Conservation (phyloP, 2,888 invertebrate species). For the Frankliniella fusca region DNA sequence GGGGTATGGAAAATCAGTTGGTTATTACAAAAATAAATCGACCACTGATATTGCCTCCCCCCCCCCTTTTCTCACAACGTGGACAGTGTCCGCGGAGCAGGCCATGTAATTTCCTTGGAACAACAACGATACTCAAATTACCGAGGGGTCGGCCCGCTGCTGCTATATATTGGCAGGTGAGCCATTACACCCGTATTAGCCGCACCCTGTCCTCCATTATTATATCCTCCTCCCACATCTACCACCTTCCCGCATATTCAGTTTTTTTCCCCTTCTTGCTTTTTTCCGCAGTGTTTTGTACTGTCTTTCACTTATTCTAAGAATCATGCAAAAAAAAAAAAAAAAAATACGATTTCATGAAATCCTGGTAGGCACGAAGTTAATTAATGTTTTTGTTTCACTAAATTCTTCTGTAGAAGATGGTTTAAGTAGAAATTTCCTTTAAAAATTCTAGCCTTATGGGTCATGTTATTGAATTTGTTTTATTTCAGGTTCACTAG, state of each 20-base stretch:
- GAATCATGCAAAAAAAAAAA: no score
- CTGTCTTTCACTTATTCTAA: no score
- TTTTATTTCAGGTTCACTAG: no score
- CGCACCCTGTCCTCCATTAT: background rate
- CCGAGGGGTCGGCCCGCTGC: background rate
- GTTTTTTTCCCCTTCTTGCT: background rate
- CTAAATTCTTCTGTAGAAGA: no score
- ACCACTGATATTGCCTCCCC: no score
- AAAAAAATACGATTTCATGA: no score
- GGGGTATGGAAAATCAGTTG: background rate
- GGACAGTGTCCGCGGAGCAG: background rate
- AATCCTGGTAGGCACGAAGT: no score
- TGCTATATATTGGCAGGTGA: constrained; percentile 6
- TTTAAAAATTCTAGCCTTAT: no score
- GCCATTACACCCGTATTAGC: background rate
- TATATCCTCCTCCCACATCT: background rate
- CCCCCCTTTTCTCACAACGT: background rate
- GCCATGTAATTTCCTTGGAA: constrained; percentile 25
- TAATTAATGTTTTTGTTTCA: no score
- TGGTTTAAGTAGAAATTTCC: no score
- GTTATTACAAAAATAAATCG: no score
- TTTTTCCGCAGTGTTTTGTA: background rate
- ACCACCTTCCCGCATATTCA: background rate
- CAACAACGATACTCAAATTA: constrained; percentile 15
- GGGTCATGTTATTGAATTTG: no score